Evolutionary conservation across 2,888 invertebrate species (phyloP), one percentile per base, ranked within the genome.

Genomic region (Aspidiotus destructor): DNA sequence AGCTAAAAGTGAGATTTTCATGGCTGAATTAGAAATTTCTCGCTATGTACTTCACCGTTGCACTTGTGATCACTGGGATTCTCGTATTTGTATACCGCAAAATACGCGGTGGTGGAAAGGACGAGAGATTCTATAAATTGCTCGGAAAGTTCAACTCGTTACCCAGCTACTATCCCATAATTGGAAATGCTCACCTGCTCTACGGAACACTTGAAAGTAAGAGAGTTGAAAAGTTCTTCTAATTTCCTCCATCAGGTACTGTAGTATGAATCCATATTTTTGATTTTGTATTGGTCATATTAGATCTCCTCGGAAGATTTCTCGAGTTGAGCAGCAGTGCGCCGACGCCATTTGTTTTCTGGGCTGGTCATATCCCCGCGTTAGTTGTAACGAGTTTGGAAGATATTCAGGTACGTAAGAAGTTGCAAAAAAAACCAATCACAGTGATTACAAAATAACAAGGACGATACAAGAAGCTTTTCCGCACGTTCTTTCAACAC

Each of bases 241-340:
- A n/a, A 48, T n/a, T 13, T n/a, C 6, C 48, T 48, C 11, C 2
- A 48, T n/a, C 48, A 48, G 48, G 48, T n/a, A 48, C 6, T 48
- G 48, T 13, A 11, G 11, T 3, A 3, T 48, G 11, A n/a, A 13
- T 48, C n/a, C 6, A 11, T 48, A 6, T 6, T 48, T 6, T 48
- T 48, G 48, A 3, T 3, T n/a, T n/a, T n/a, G n/a, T n/a, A n/a
- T n/a, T n/a, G n/a, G n/a, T n/a, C n/a, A n/a, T n/a, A n/a, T n/a
- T 48, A 48, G 48, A 48, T 48, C 10, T 48, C 48, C n/a, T 13
- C 6, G 11, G n/a, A n/a, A 48, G n/a, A 48, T n/a, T 48, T 11
- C n/a, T 48, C 11, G 48, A 48, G 10, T 13, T 48, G 91, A 28
- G 28, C 28, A 28, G 5, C 28, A 28, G 5, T 28, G 5, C 13